phyloP scores from a whole-genome alignment of 2,113 vertebrate species.

The Cheirogaleus medius region DNA sequence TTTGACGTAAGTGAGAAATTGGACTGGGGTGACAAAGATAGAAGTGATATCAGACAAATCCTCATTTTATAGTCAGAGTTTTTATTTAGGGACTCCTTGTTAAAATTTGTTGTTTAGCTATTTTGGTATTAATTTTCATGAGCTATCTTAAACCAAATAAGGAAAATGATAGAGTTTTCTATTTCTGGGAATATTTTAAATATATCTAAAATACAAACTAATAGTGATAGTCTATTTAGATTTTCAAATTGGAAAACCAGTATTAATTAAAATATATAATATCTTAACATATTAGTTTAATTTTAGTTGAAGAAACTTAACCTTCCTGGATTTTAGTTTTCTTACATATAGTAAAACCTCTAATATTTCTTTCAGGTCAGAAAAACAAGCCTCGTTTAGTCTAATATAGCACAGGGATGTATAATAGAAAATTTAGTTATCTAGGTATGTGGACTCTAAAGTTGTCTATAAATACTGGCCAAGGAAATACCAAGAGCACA shows the following conservation, averaged over 20 bases:
- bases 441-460: background rate
- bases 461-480: background rate
- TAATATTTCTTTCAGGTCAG: background rate
- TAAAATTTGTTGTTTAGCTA: background rate
- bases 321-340: background rate
- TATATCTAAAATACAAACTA: background rate
- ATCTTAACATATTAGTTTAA: background rate
- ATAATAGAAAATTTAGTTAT: slow-evolving; percentile 39
- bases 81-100: background rate
- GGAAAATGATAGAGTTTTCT: background rate
- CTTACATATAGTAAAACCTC: background rate
- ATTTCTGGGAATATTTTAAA: background rate
- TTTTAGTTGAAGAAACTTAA: slow-evolving; percentile 24
- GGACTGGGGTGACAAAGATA: background rate
- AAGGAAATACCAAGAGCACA: background rate
- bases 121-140: background rate
- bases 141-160: background rate
- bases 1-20: background rate
- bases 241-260: background rate
- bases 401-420: background rate
- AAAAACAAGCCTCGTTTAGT: background rate
- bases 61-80: background rate
- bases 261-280: background rate
- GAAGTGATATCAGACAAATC: background rate
- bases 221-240: background rate